These are phyloP conservation scores for Hermaeophaga mercurialis DNA, from an alignment of 2,888 invertebrate genomes.

Conservation along the genomic window DNA sequence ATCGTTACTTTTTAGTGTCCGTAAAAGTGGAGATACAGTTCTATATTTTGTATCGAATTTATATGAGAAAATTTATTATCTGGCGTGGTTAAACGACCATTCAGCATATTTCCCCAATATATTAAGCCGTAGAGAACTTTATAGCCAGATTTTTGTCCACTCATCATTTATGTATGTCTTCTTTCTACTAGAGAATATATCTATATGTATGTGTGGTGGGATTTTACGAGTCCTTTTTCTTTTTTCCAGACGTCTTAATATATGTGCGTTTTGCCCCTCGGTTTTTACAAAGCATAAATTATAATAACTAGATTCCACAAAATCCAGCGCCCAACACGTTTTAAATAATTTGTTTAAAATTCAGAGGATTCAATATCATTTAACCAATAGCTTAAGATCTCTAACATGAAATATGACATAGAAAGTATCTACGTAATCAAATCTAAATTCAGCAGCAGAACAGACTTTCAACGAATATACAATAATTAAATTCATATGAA, in stretches of 20 bases:
- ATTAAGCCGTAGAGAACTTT: slow-evolving; percentile 33
- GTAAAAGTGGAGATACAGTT: slow-evolving; percentile 28
- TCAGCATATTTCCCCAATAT: slow-evolving; percentile 48
- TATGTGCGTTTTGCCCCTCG: slow-evolving; percentile 6
- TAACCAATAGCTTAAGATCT: no score
- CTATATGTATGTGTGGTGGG: slow-evolving; percentile 7
- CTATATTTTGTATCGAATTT: slow-evolving; percentile 38
- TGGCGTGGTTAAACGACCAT: slow-evolving; percentile 44
- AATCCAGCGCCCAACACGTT: no score
- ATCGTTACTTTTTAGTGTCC: slow-evolving; percentile 27
- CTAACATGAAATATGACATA: no score
- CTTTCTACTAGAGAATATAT: slow-evolving; percentile 26
- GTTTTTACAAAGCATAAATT: no score
- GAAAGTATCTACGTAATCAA: no score
- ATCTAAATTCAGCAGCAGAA: no score
- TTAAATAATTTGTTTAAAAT: no score
- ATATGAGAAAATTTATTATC: slow-evolving; percentile 41
- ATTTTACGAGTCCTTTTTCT: slow-evolving; percentile 19
- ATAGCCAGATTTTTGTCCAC: slow-evolving; percentile 44
- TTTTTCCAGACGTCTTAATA: slow-evolving; percentile 19
- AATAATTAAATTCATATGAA: no score
- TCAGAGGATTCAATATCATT: no score
- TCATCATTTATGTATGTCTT: slow-evolving; percentile 48
- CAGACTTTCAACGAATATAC: no score
- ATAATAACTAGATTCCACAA: no score